Conservation (phyloP, 2,113 vertebrate genomes). For the Gallinago jamesoni region DNA sequence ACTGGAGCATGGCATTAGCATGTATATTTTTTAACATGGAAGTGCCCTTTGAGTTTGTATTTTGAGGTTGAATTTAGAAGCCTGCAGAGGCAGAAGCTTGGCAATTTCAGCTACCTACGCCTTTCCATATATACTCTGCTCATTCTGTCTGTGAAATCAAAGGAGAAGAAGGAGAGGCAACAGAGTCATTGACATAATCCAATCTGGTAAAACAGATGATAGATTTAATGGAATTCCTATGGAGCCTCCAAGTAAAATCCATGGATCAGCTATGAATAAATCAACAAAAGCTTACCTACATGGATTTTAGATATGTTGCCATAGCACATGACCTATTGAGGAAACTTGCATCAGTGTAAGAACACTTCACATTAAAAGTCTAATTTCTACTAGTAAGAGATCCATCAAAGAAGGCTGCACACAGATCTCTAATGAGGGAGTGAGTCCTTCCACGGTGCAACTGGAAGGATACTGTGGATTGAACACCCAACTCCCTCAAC, state of each 20-base stretch:
- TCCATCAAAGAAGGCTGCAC: background rate
- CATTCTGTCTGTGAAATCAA: background rate
- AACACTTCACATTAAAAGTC: background rate
- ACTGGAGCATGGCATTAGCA: background rate
- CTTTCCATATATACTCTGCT: background rate
- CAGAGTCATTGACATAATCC: background rate
- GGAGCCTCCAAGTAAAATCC: background rate
- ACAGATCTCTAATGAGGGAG: background rate
- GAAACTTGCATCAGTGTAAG: background rate
- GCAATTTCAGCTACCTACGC: background rate
- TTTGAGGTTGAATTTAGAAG: background rate
- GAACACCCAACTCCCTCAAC: background rate
- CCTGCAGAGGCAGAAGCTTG: background rate
- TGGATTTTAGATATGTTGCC: background rate
- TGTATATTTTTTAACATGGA: background rate
- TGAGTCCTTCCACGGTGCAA: background rate
- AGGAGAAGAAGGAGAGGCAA: background rate
- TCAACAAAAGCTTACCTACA: background rate
- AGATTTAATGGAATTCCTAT: background rate
- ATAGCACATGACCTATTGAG: background rate
- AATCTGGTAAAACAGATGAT: background rate
- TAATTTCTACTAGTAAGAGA: background rate
- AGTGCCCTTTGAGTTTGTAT: background rate
- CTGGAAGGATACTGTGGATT: background rate
- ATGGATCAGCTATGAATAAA: background rate